Conservation (phyloP, 2,797 vertebrate species). For the Phrynocephalus vlangalii region DNA sequence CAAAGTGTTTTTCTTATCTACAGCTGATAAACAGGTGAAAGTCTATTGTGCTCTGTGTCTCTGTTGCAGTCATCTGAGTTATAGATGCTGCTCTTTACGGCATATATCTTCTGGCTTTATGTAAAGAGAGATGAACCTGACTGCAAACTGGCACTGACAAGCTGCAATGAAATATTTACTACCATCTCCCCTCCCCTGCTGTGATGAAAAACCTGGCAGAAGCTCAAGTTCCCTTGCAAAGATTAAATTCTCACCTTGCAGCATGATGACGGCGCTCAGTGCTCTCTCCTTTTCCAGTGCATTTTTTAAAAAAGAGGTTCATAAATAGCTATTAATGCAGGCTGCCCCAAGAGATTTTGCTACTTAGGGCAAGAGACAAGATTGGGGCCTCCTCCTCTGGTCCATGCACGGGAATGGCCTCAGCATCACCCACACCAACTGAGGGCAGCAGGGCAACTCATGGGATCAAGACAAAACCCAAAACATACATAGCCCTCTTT, state of each 20-base stretch:
- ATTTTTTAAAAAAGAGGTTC: not conserved
- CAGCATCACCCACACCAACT: too few species aligned
- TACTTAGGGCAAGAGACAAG: too few species aligned
- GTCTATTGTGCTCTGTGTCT: slow-evolving; percentile 6
- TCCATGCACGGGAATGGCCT: too few species aligned
- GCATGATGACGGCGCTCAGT: not conserved
- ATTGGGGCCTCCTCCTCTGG: too few species aligned
- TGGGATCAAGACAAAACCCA: too few species aligned
- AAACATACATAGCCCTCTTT: too few species aligned
- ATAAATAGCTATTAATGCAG: not conserved
- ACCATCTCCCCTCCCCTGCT: not conserved
- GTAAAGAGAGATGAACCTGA: slow-evolving; percentile 21
- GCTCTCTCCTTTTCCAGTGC: not conserved
- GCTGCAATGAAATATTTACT: slow-evolving; percentile 19
- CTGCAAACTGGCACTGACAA: slow-evolving; percentile 5
- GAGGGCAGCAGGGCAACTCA: too few species aligned
- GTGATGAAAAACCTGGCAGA: slow-evolving; percentile 16
- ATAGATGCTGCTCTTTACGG: not conserved
- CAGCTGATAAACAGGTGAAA: not conserved
- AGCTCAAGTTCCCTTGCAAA: slow-evolving; percentile 1
- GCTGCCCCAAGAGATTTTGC: too few species aligned
- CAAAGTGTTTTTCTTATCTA: not conserved
- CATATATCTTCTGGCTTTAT: slow-evolving; percentile 17
- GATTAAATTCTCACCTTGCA: not conserved
- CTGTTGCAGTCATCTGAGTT: not conserved